These are phyloP conservation scores for Acanthisitta chloris DNA, from an alignment of 2,113 vertebrate genomes.

Conservation along the genomic window DNA sequence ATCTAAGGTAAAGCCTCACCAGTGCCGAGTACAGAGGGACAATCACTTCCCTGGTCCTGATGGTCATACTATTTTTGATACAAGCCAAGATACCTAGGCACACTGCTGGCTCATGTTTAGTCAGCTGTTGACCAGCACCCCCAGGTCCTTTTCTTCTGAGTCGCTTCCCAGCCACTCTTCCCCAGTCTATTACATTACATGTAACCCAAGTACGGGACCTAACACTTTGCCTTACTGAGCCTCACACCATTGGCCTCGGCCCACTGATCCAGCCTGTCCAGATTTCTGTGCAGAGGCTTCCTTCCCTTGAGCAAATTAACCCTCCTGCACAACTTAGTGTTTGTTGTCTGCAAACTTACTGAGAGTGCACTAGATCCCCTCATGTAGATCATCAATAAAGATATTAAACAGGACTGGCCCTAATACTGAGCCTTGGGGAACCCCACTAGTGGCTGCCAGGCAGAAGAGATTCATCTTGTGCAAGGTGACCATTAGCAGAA, in stretches of 20 bases:
- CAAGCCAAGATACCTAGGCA: not conserved
- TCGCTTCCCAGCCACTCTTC: not conserved
- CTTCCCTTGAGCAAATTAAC: not conserved
- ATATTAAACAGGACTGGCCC: not conserved
- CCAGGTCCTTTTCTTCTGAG: not conserved
- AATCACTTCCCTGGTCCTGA: not conserved
- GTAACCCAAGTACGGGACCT: not conserved
- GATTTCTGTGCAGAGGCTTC: not conserved
- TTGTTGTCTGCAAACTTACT: rapidly evolving
- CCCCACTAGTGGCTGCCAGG: not conserved
- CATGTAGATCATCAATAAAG: not conserved
- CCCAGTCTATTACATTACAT: not conserved
- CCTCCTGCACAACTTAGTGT: rapidly evolving
- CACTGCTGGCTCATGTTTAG: not conserved
- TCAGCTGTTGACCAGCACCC: not conserved
- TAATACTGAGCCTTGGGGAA: not conserved
- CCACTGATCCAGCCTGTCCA: not conserved
- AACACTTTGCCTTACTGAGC: rapidly evolving
- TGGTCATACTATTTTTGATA: not conserved
- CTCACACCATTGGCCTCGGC: not conserved
- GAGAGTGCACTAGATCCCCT: too few species aligned
- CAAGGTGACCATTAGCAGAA: not conserved
- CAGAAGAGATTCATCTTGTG: not conserved
- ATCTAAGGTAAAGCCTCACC: not conserved
- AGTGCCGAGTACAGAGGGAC: not conserved